Evolutionary conservation across 2,797 vertebrate species (phyloP).

Genomic region (Hephaestus fuliginosus): DNA sequence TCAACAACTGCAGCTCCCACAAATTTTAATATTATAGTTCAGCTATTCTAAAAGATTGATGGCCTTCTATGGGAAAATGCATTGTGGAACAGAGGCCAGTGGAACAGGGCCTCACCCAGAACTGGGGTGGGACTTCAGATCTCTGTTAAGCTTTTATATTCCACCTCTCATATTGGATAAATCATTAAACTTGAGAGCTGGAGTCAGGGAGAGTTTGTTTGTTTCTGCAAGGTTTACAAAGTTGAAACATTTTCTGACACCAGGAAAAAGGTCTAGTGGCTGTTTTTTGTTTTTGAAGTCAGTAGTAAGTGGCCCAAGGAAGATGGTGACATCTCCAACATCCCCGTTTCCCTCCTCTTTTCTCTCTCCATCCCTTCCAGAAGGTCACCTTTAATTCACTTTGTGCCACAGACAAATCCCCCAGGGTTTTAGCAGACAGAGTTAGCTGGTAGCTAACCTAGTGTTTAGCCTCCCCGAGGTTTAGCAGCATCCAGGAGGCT

Average conservation of each 20-base stretch:
- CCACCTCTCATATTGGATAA: not conserved
- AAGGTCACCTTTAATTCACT: constrained; percentile 85
- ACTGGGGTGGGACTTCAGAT: not conserved
- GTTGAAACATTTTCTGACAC: not conserved
- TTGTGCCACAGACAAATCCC: constrained; percentile 80
- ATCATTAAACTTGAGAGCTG: not conserved
- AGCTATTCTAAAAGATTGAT: constrained; percentile 4
- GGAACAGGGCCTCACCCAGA: not conserved
- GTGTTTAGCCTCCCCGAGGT: constrained; percentile 76
- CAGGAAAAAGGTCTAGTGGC: not conserved
- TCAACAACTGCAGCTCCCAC: not conserved
- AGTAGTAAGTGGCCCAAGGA: constrained; percentile 22
- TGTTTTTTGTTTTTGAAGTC: constrained; percentile 5
- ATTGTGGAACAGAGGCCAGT: not conserved
- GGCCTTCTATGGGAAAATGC: constrained; percentile 6
- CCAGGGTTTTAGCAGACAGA: constrained; percentile 70
- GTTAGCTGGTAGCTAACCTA: constrained; percentile 79
- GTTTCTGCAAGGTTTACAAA: not conserved
- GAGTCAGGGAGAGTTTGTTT: not conserved
- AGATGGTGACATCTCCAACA: constrained; percentile 48
- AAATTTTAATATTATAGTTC: constrained; percentile 15
- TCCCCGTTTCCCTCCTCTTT: constrained; percentile 34
- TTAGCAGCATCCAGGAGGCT: constrained; percentile 82
- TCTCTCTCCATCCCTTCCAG: constrained; percentile 57
- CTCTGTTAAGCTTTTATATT: constrained; percentile 2